Conservation (phyloP, 2,797 vertebrate species). For the Lagodon rhomboides region DNA sequence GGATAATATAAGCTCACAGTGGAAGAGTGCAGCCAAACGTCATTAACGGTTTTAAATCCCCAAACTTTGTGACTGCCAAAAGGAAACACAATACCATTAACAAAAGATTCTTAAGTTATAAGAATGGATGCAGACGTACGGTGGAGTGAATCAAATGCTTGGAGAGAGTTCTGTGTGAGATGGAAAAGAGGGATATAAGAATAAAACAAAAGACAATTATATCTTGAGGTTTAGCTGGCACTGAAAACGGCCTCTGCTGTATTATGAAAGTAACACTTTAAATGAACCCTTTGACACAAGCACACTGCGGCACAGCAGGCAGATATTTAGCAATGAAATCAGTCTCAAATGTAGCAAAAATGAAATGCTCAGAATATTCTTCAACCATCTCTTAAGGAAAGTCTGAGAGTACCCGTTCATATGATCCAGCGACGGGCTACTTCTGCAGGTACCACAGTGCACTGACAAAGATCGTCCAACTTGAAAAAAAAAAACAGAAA, state of each 20-base stretch:
- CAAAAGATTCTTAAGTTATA: slow-evolving; percentile 71
- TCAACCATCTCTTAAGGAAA: background rate
- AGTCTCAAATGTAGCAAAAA: background rate
- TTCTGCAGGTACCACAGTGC: background rate
- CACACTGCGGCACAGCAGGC: background rate
- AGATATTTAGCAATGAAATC: background rate
- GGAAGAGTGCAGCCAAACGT: slow-evolving; percentile 55
- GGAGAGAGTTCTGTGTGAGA: slow-evolving; percentile 34
- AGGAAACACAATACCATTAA: slow-evolving; percentile 67
- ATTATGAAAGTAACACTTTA: slow-evolving; percentile 35
- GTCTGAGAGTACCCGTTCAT: background rate
- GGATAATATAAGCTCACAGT: slow-evolving; percentile 63
- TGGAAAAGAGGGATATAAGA: slow-evolving; percentile 43
- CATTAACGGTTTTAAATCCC: slow-evolving; percentile 69
- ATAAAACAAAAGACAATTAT: slow-evolving; percentile 66
- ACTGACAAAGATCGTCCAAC: too few relatives aligned
- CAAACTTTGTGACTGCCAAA: slow-evolving; percentile 62
- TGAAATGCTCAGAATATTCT: background rate
- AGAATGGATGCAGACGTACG: slow-evolving; percentile 37
- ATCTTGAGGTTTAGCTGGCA: slow-evolving; percentile 53
- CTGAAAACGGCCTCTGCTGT: slow-evolving; percentile 6
- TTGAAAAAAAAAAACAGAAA: background rate
- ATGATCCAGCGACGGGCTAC: background rate
- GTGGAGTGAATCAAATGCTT: slow-evolving; percentile 37
- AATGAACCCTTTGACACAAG: slow-evolving; percentile 47